Base-by-base conservation (phyloP, 2,888 invertebrate species). In the Carterocephalus palaemon region DNA sequence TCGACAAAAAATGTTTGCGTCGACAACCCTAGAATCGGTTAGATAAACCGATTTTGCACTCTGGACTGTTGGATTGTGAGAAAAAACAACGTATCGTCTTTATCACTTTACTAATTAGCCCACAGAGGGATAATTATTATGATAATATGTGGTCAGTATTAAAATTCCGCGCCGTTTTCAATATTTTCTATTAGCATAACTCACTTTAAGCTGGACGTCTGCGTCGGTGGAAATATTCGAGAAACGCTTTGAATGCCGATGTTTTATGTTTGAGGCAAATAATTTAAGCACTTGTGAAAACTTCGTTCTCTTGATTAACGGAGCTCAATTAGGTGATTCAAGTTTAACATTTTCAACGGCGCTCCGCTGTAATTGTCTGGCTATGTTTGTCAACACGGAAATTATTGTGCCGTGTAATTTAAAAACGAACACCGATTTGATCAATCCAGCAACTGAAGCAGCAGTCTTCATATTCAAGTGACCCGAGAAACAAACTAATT, bases 251-350 rank as follows among this genome's bases (percentile, higher is more conserved):
- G 74, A 80, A 80, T 75, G 70, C 67, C 72, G 69, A 80, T 80
- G 80, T 81, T 83, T 81, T 80, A 70, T 82, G 78, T 81, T 82
- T 75, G 75, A 75, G 80, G 79, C 75, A 80, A 82, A 84, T 82
- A 80, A 83, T 81, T 79, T 74, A 72, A 82, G 76, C 72, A 79
- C 75, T 83, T 76, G 77, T 69, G 75, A 81, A 84, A 82, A 83
- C 80, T 84, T 80, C 57, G 65, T 64, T 67, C 70, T 82, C 75
- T 80, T 82, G 79, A 83, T 85, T 83, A 85, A 78, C 76, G 68
- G 67, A 62, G 73, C 81, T 77, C 76, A 81, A 84, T 84, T 84
- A 79, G 70, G 67, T 75, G 67, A 69, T 79, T 75, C 65, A 73
- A 73, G 65, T 76, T 75, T 66, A 80, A 79, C 72, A 73, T 75